Evolutionary conservation across 2,113 vertebrate genomes (phyloP).

Genomic region (Amblyornis subalaris): DNA sequence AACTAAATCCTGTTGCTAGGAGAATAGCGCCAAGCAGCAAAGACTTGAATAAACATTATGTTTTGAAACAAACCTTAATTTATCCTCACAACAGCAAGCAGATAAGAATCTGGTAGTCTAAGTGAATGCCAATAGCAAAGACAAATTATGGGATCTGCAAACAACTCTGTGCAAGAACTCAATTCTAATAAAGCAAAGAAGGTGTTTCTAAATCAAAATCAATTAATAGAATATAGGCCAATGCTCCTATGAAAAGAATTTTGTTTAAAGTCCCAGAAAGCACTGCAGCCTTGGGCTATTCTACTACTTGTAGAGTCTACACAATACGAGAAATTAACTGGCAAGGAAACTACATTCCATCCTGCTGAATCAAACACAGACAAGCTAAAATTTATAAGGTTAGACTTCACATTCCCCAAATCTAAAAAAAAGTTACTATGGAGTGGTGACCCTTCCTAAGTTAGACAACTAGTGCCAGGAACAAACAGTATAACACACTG

Average conservation of each 20-base stretch:
- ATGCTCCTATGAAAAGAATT: not conserved
- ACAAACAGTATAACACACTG: not conserved
- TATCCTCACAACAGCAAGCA: constrained; percentile 19
- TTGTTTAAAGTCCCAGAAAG: not conserved
- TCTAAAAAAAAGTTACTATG: not conserved
- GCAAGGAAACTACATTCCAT: not conserved
- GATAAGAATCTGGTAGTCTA: constrained; percentile 29
- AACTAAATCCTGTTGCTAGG: constrained; percentile 54
- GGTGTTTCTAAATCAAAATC: constrained; percentile 8
- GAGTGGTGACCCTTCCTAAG: not conserved
- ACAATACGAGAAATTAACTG: constrained; percentile 19
- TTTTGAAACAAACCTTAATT: constrained; percentile 45
- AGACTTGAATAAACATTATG: constrained; percentile 18
- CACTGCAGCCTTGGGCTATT: not conserved
- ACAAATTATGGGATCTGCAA: constrained; percentile 52
- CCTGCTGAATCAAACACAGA: not conserved
- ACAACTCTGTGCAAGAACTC: constrained; percentile 4
- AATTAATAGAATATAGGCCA: not conserved
- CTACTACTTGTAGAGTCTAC: not conserved
- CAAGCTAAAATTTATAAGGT: not conserved
- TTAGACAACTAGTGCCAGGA: not conserved
- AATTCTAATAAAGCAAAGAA: constrained; percentile 7
- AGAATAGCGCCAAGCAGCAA: not conserved
- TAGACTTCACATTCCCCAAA: not conserved
- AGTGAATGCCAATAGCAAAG: constrained; percentile 39